A percentile compares a stretch with the other conserved stretches of the same genome.
These are phyloP conservation scores for Furcifer pardalis DNA, from an alignment of 2,797 vertebrate species.

Conservation along the genomic window DNA sequence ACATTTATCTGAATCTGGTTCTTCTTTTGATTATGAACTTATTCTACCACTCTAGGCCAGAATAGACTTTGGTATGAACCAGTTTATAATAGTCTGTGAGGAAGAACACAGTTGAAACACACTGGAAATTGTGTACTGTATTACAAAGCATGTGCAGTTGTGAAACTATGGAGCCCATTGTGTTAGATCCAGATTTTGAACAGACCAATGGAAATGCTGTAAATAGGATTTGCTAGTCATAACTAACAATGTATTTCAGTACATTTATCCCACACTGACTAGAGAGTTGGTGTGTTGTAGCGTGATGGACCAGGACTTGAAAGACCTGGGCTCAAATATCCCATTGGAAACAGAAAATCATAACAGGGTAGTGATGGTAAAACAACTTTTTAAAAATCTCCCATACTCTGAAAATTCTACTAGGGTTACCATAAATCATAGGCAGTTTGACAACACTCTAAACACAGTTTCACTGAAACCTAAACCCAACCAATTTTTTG, in stretches of 20 bases:
- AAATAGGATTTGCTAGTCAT: not conserved
- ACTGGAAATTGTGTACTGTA: not conserved
- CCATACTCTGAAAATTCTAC: no score
- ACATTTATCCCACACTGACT: not conserved
- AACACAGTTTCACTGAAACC: not conserved
- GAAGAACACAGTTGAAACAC: not conserved
- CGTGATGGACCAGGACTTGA: no score
- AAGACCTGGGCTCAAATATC: no score
- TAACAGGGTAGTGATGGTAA: no score
- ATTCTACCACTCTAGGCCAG: not conserved
- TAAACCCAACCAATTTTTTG: not conserved
- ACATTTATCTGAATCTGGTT: no score
- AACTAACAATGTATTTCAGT: not conserved
- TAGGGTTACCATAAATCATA: no score
- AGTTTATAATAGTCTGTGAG: not conserved
- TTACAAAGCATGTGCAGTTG: no score
- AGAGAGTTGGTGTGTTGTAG: no score
- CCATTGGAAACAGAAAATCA: no score
- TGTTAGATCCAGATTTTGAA: not conserved
- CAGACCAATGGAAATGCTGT: not conserved
- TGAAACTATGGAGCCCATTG: not conserved
- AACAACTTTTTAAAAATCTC: no score
- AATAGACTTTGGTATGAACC: not conserved
- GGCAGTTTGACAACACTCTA: no score
- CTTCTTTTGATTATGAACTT: no score